These are phyloP conservation scores for Ciconia stormi DNA, from an alignment of 2,113 vertebrate species.

Conservation along the genomic window DNA sequence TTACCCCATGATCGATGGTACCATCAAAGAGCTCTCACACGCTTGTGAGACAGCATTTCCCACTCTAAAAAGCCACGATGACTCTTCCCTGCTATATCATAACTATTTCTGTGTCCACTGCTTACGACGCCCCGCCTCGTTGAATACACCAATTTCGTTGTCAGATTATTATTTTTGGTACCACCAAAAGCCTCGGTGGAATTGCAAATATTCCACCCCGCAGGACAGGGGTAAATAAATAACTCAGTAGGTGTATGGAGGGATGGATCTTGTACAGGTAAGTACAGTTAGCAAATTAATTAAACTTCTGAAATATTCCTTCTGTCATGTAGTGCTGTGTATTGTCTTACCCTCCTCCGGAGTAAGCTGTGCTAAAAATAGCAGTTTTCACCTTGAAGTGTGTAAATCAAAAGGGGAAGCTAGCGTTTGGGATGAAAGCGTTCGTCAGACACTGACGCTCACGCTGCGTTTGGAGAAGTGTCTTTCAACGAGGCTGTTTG, in stretches of 20 bases:
- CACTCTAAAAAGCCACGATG: not conserved
- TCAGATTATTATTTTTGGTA: not conserved
- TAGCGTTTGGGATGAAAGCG: not conserved
- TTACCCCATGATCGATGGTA: not conserved
- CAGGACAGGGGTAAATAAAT: not conserved
- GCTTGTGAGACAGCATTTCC: not conserved
- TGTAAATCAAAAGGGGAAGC: not conserved
- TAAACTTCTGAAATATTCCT: not conserved
- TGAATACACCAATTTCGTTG: not conserved
- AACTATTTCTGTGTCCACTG: not conserved
- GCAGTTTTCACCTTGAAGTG: not conserved
- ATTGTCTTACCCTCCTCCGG: not conserved
- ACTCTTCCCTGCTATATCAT: not conserved
- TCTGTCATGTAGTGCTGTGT: accelerated
- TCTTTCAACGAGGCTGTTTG: not conserved
- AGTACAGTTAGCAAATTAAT: not conserved
- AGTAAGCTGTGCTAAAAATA: not conserved
- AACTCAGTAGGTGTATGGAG: not conserved
- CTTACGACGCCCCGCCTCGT: accelerated
- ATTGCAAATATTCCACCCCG: not conserved
- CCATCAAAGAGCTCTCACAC: not conserved
- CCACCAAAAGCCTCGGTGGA: not conserved
- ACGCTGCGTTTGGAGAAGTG: not conserved
- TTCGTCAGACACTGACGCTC: not conserved
- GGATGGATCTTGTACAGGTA: not conserved